Percentiles rank a stretch among this genome's conserved stretches.
These are phyloP conservation scores for Rhopalosiphum maidis DNA, from an alignment of 1,140 invertebrate species.

Conservation along the genomic window DNA sequence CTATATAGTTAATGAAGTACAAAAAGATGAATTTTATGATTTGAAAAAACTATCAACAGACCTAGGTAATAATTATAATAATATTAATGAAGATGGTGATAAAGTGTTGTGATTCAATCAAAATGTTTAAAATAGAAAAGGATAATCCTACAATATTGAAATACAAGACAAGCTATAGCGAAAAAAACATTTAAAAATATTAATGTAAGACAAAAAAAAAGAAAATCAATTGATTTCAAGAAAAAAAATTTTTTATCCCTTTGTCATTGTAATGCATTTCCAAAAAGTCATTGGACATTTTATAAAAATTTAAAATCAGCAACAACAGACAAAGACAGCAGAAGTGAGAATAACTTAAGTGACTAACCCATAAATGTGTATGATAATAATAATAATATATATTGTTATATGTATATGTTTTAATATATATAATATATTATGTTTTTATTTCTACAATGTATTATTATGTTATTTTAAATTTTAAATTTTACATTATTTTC, in stretches of 20 bases:
- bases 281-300: background rate
- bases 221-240: background rate
- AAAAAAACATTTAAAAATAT: no score
- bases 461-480: no score
- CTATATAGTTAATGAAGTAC: background rate
- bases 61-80: constrained; percentile 24
- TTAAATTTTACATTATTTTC: no score
- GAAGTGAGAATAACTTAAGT: no score
- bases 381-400: no score
- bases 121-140: constrained; percentile 11
- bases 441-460: no score
- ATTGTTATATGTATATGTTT: no score
- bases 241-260: constrained; percentile 11
- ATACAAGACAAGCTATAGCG: background rate
- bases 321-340: no score
- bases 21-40: background rate
- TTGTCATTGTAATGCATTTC: background rate
- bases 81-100: background rate
- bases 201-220: no score
- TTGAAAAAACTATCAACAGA: constrained; percentile 6
- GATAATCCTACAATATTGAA: background rate
- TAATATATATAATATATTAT: no score
- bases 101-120: background rate
- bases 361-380: no score
- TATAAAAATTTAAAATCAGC: background rate